Evolutionary conservation across 2,888 invertebrate genomes (phyloP), one percentile per base, ranked within the genome.

Genomic region (Hypena proboscidalis): DNA sequence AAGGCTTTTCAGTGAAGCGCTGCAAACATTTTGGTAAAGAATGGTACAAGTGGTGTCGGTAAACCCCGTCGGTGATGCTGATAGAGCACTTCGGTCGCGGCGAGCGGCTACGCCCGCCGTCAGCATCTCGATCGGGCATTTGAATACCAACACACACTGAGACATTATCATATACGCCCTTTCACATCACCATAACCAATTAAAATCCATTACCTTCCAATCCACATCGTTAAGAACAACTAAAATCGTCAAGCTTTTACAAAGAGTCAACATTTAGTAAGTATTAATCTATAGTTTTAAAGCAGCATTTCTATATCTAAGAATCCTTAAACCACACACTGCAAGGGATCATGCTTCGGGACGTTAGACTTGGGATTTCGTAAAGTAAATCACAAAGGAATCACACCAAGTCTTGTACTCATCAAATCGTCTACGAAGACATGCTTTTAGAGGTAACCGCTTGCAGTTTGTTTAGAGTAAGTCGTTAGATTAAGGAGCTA

Each of bases 61-160:
- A 80, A 65, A 66, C 73, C 73, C 85, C 83, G 75, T 83, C 88
- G 78, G 64, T 58, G 74, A 83, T 90, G 88, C 90, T 88, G 90
- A 90, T 90, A 90, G 88, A 82, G 90, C 80, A 86, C 75, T 85
- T 83, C 43, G 78, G 84, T 80, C 85, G 70, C 60, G 81, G 81
- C 85, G 78, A 71, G 74, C 73, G 61, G 61, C 72, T 74, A 71
- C 74, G 73, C 71, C 68, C 83, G 83, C 84, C 83, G 74, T 85
- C 89, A 90, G 90, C 90, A 89, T 89, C 88, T 85, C 89, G 87
- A 89, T 90, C 90, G 90, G 89, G 90, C 94, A 94, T 94, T 94
- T 94, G 93, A 94, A 94, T 94, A 94, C 94, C 93, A 94, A 94
- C 94, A 94, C 93, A 93, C 90, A 90, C 88, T 83, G 80, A 85